Conservation (phyloP, 2,797 vertebrate species). For the Diceros bicornis region DNA sequence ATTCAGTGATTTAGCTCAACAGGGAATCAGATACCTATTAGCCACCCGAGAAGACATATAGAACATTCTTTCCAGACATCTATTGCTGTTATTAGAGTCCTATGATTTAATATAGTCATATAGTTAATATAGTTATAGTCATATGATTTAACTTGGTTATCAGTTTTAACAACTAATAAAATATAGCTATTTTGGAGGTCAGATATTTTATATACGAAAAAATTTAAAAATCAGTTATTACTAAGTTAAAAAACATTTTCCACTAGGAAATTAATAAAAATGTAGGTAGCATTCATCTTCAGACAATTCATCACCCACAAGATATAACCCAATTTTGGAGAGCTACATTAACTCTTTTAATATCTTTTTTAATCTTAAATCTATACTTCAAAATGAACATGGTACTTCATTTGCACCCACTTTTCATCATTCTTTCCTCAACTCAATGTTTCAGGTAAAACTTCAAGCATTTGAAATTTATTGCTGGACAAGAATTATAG, state of each 20-base stretch:
- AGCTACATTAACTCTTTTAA: not conserved
- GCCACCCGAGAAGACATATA: not conserved
- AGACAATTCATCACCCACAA: not conserved
- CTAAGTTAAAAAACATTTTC: not conserved
- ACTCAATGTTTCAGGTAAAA: conserved; percentile 20
- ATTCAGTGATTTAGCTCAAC: not conserved
- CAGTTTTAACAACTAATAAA: not conserved
- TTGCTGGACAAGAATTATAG: not conserved
- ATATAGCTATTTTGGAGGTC: not conserved
- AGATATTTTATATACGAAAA: not conserved
- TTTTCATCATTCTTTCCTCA: conserved; percentile 48
- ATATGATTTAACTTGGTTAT: not conserved
- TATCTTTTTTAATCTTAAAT: conserved; percentile 33
- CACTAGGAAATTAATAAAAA: conserved; percentile 44
- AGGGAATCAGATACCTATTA: not conserved
- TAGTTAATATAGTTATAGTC: not conserved
- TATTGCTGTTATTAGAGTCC: conserved; percentile 14
- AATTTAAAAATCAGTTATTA: conserved; percentile 20
- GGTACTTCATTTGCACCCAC: not conserved
- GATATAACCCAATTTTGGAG: conserved; percentile 51
- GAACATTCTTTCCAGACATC: not conserved
- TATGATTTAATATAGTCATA: conserved; percentile 25
- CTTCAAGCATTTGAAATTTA: conserved; percentile 46
- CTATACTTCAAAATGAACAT: conserved; percentile 25
- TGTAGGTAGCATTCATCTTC: not conserved